phyloP scores from a whole-genome alignment of 2,797 vertebrate species.

The Streptopelia turtur region DNA sequence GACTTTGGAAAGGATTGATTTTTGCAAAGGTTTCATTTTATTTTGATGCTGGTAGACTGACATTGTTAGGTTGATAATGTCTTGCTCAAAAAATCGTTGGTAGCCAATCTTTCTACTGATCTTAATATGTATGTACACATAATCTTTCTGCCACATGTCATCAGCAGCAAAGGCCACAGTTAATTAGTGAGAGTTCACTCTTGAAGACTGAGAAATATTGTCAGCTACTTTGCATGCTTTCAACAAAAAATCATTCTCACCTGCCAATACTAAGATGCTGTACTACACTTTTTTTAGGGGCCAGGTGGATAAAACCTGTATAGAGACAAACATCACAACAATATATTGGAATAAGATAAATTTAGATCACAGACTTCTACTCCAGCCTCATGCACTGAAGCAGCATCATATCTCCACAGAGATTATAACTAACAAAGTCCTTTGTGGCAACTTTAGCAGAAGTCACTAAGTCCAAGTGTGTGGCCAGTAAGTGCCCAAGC shows the following conservation, averaged over 20 bases:
- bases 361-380: not conserved
- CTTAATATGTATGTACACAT: not conserved
- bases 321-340: not conserved
- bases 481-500: fast-evolving
- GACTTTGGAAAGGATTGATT: not conserved
- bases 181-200: not conserved
- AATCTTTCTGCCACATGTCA: not conserved
- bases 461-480: not conserved
- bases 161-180: not conserved
- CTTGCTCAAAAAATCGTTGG: not conserved
- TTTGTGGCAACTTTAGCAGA: not conserved
- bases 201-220: not conserved
- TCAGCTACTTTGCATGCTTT: not conserved
- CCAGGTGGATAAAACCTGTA: not conserved
- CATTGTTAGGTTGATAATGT: not conserved
- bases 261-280: not conserved
- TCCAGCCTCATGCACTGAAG: not conserved
- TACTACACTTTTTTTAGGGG: not conserved
- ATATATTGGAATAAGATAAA: not conserved
- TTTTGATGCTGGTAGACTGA: not conserved
- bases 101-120: not conserved
- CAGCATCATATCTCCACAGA: not conserved
- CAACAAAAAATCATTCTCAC: not conserved
- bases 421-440: not conserved
- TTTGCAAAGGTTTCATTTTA: not conserved